Base-by-base conservation (phyloP, 2,888 invertebrate species). In the Yponomeuta sedellus region DNA sequence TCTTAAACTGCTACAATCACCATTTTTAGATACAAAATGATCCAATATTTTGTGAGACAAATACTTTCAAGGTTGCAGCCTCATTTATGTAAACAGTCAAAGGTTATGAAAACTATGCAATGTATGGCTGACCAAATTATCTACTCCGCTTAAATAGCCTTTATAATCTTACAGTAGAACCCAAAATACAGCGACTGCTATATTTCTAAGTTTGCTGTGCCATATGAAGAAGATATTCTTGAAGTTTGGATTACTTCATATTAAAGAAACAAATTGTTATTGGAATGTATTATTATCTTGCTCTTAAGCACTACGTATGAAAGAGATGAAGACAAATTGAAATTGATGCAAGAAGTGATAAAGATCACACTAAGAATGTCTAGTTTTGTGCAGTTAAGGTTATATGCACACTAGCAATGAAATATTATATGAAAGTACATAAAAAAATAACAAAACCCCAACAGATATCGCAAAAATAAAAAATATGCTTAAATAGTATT, bases 81-180 rank as follows among this genome's bases (percentile, higher is more conserved):
- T 52, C 63, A 63, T 20, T 44, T 63, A 10, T 44, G 44, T 63
- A 12, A 12, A n/a, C 22, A 44, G 63, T 63, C 63, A 63, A 63
- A 63, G 63, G 63, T 44, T 40, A 63, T 19, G 16, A 62, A 16
- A 12, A 34, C 34, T 62, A 40, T 34, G 62, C 40, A 62, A 62
- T 16, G 12, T 52, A 5, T 52, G 44, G 44, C 16, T 16, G 16
- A 4, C 44, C 12, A 16, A 12, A 12, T 0, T 16, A 16, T 52
- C 44, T 16, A 52, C 16, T 12, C 44, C 12, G 44, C 44, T 52
- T 16, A 52, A 52, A 52, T 3, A 16, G 12, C 5, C 44, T 16
- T 52, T 52, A 52, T 52, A 6, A 16, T 16, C 44, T 12, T 52
- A 52, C 44, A 12, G 8, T 52, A 52, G 16, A 52, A 16, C 0